Percentiles rank a stretch among this genome's conserved stretches.
phyloP scores from a whole-genome alignment of 2,797 vertebrate genomes.

The Acrossocheilus wenchowensis region DNA sequence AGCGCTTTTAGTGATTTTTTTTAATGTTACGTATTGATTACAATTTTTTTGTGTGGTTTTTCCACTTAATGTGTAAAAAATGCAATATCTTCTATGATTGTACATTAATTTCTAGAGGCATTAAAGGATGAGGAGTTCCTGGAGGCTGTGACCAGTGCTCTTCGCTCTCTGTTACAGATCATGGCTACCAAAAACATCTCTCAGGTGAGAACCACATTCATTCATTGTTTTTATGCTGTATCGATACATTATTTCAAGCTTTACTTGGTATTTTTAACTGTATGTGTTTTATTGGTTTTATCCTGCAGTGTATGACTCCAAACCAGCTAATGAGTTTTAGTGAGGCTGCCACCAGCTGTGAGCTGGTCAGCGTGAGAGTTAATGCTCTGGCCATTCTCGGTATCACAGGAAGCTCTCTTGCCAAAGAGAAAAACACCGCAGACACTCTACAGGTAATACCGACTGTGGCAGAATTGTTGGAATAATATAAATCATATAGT shows the following conservation, averaged over 20 bases:
- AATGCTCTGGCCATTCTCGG: conserved; percentile 93
- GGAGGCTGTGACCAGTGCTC: conserved; percentile 91
- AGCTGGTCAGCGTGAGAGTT: conserved; percentile 85
- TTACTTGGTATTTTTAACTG: background rate
- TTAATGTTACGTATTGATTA: background rate
- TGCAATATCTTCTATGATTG: background rate
- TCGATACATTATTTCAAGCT: background rate
- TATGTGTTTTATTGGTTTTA: background rate
- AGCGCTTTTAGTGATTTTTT: background rate
- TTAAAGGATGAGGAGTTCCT: conserved; percentile 89
- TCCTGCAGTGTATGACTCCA: conserved; percentile 85
- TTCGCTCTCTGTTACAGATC: conserved; percentile 92
- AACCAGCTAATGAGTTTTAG: conserved; percentile 92
- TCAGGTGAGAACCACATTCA: conserved; percentile 79
- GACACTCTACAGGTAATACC: conserved; percentile 88
- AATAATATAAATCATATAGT: background rate
- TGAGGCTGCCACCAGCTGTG: conserved; percentile 83
- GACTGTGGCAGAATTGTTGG: background rate
- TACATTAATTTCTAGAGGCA: conserved; percentile 78
- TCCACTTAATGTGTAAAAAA: background rate
- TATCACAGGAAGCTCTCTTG: conserved; percentile 91
- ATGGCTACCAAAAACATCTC: conserved; percentile 91
- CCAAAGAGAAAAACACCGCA: conserved; percentile 83
- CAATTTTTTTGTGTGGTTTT: background rate
- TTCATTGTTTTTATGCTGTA: background rate